These are phyloP conservation scores for Xestia rhomboidea DNA, from an alignment of 2,888 invertebrate species.

Conservation along the genomic window DNA sequence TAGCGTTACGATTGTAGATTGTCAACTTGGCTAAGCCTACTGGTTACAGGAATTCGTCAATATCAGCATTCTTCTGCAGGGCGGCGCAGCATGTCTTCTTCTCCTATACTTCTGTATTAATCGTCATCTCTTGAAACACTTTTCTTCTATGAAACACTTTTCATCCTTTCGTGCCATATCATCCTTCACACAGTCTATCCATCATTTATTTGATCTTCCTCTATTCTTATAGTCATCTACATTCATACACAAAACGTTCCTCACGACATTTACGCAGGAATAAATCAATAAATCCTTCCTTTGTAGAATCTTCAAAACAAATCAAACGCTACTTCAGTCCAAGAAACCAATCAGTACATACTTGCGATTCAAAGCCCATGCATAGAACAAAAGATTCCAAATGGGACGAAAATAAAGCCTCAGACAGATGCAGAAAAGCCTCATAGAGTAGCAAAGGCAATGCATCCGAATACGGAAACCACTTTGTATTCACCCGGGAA, in stretches of 20 bases:
- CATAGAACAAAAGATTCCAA: slow-evolving; percentile 38
- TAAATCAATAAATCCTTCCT: neutral
- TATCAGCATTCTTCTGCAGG: neutral
- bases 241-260: neutral
- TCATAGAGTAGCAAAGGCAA: slow-evolving; percentile 58
- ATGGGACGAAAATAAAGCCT: slow-evolving; percentile 23
- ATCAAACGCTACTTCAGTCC: slow-evolving; percentile 4
- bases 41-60: neutral
- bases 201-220: neutral
- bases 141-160: no score
- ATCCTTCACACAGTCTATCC: neutral
- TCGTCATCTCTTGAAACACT: neutral
- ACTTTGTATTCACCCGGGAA: slow-evolving; percentile 70
- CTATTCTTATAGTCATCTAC: neutral
- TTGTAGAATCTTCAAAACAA: neutral
- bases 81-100: neutral
- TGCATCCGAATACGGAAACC: slow-evolving; percentile 67
- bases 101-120: neutral
- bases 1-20: no score
- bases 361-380: slow-evolving; percentile 20
- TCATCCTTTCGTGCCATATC: neutral
- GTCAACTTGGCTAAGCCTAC: no score
- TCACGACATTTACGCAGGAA: neutral
- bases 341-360: slow-evolving; percentile 24
- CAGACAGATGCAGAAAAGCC: slow-evolving; percentile 49